Base-by-base conservation (phyloP, 2,888 invertebrate genomes). In the Euplexia lucipara region DNA sequence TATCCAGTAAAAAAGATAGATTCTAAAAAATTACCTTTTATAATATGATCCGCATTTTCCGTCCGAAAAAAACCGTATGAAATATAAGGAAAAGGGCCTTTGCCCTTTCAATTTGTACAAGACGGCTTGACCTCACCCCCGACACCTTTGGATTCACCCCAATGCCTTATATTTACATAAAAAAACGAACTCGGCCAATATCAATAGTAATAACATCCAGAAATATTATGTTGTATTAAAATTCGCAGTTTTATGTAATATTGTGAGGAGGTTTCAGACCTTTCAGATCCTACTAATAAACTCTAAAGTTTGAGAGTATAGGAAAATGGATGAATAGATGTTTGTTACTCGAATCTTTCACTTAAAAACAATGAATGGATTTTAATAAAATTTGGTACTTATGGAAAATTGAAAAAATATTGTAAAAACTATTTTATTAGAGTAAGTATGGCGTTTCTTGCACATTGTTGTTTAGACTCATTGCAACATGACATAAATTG, bases 121-220 rank as follows among this genome's bases (percentile, higher is more conserved):
- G 65, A 60, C n/a, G 47, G 12, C 66, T 70, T 72, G 67, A 69
- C 69, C 79, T 67, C 48, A 62, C 66, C 22, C 26, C 22, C 30
- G 47, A 49, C 47, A 44, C 35, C 44, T 62, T 44, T 39, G 47
- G 70, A 60, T 18, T 45, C 37, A 34, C 53, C 68, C 69, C 62
- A 30, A 45, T 39, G 14, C 64, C 52, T 58, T 22, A 51, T 66
- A 77, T 80, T 80, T 61, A 77, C 59, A 77, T 72, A 73, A 61
- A 61, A 65, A 74, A 60, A 52, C 57, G 53, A 56, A 59, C 47
- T 58, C 54, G 22, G 37, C 57, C 79, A 62, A 67, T 68, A 76
- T 63, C 70, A 62, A 62, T 65, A 77, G 66, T 63, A 66, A 74
- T 69, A 63, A 64, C 48, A 26, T 52, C 3, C 34, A 14, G 10